Evolutionary conservation across 2,888 invertebrate genomes (phyloP), one percentile per base, ranked within the genome.

Genomic region (Limnephilus auricula): DNA sequence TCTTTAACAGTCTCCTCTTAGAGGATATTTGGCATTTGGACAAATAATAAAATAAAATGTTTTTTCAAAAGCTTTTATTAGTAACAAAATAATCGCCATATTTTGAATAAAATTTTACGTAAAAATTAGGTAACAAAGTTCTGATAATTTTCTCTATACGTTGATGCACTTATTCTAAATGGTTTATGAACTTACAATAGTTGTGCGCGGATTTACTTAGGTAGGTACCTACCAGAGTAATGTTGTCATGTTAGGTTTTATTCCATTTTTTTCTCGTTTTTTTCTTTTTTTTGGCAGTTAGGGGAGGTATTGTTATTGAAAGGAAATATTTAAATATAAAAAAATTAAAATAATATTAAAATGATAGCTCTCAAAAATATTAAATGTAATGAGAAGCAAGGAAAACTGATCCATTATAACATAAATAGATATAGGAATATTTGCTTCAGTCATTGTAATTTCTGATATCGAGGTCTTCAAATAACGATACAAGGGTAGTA

Each of bases 51-150:
- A 65, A 65, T 18, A 0, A n/a, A 6, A 1, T 30, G n/a, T 89
- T 78, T 90, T 80, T 91, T 92, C 79, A 34, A 88, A 92, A 91
- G 91, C 91, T 90, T 92, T 92, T 92, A 92, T 92, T 92, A 92
- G 92, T 92, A 92, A 92, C 91, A 90, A 92, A 89, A 91, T 90
- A 91, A 90, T 88, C 84, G 79, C 88, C 79, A 89, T 34, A 87
- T 83, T 90, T 78, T 79, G 79, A 50, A 91, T 90, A 91, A 89
- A 91, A 89, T 90, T 32, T 90, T 89, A 89, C 25, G 50, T 79
- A 88, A 91, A 82, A 90, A 92, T 85, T 92, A 92, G 90, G 89
- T 85, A 92, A 92, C 92, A 92, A 79, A 88, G 18, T 50, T 25
- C 65, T 83, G 80, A 89, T 79, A 25, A 86, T 65, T 88, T 79